Conservation (phyloP, 1,140 invertebrate genomes). For the Ips nitidus region DNA sequence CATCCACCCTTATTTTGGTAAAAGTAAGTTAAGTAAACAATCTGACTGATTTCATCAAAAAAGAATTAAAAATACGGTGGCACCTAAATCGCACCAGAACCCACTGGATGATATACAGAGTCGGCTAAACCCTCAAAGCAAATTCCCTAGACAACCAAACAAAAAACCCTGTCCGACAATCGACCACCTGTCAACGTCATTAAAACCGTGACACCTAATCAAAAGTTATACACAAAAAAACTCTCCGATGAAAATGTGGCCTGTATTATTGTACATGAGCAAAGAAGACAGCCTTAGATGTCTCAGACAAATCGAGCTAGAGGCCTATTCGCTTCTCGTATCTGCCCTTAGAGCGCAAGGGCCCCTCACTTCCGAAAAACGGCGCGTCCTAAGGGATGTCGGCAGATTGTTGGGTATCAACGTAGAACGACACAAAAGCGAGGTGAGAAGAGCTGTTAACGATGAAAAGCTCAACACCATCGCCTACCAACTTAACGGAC, state of each 20-base stretch:
- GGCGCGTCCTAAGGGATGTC: slow-evolving; percentile 79
- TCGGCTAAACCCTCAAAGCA: too few relatives aligned
- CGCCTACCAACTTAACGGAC: slow-evolving; percentile 78
- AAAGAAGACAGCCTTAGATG: slow-evolving; percentile 82
- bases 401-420: slow-evolving; percentile 81
- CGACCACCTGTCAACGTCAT: too few relatives aligned
- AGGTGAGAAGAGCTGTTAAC: slow-evolving; percentile 85
- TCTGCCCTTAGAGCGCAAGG: slow-evolving; percentile 90
- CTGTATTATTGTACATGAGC: slow-evolving; percentile 70
- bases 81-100: too few relatives aligned
- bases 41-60: too few relatives aligned
- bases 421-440: slow-evolving; percentile 84
- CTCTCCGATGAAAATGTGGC: slow-evolving; percentile 60
- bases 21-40: too few relatives aligned
- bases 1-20: too few relatives aligned
- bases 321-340: slow-evolving; percentile 86
- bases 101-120: too few relatives aligned
- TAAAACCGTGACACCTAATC: neutral
- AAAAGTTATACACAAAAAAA: neutral
- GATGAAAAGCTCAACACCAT: slow-evolving; percentile 86
- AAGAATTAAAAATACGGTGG: too few relatives aligned
- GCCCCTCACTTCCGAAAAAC: slow-evolving; percentile 78
- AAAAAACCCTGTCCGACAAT: neutral
- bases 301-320: slow-evolving; percentile 80
- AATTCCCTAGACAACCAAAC: neutral